Conservation (phyloP, 2,797 vertebrate genomes). For the Philypnodon macrostomus region DNA sequence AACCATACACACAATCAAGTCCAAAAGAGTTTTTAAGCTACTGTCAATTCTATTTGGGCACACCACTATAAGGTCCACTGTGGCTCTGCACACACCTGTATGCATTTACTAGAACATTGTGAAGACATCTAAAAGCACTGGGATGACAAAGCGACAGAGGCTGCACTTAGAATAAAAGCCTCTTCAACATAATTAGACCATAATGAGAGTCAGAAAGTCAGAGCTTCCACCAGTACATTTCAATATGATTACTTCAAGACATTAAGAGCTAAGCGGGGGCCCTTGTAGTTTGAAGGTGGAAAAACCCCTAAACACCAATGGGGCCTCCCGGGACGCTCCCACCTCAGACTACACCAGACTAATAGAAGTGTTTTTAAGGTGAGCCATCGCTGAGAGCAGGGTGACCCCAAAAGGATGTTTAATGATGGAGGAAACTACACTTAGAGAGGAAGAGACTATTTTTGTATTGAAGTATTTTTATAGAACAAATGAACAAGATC, state of each 20-base stretch:
- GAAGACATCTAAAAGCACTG: no score
- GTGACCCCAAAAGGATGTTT: slow-evolving; percentile 20
- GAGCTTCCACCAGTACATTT: not conserved
- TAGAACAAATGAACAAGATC: no score
- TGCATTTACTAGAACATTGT: no score
- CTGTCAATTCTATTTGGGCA: no score
- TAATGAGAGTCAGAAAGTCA: slow-evolving; percentile 7
- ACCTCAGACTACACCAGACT: slow-evolving; percentile 22
- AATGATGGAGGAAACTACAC: slow-evolving; percentile 9
- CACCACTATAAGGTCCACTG: no score
- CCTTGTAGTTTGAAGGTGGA: slow-evolving; percentile 3
- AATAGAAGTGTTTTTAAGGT: slow-evolving; percentile 31
- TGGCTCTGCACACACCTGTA: no score
- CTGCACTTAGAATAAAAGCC: slow-evolving; percentile 5
- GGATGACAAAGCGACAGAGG: not conserved
- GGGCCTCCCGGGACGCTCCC: not conserved
- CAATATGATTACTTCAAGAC: slow-evolving; percentile 5
- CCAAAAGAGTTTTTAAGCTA: no score
- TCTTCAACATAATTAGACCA: slow-evolving; percentile 9
- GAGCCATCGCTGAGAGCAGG: slow-evolving; percentile 18
- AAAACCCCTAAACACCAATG: slow-evolving; percentile 9
- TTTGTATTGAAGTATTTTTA: no score
- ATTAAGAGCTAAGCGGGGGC: not conserved
- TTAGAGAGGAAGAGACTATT: no score
- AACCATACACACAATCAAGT: no score